Base-by-base conservation (phyloP, 1,140 invertebrate genomes). In the Pristionchus pacificus region DNA sequence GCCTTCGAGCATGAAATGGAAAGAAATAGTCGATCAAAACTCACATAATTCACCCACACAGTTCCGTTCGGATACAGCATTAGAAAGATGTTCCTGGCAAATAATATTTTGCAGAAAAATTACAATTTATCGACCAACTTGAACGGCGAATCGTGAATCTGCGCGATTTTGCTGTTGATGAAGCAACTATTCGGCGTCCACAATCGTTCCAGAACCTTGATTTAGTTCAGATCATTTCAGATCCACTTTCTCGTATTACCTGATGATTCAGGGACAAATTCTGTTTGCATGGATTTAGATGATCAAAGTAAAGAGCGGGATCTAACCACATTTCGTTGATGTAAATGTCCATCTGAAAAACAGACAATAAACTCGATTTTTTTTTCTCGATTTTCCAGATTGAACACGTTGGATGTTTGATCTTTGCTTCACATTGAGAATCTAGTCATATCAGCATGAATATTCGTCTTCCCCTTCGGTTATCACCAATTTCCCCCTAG, bases 171-270 rank as follows among this genome's bases (percentile, higher is more conserved):
- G 28, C 63, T 70, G 57, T 83, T 83, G 58, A 83, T 80, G 65
- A 83, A 83, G 67, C 80, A 83, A 63, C 76, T 77, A 60, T 83
- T 84, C 14, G 81, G 81, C 27, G 81, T 83, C 81, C 81, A 83
- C 10, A 83, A 76, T 61, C 75, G 68, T 30, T 84, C 81, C n/a
- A 84, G 70, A 2, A 83, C 79, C 62, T 80, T 65, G 33, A 55
- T 76, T 32, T 62, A 49, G 38, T 49, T 19, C 19, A 49, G 38
- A 49, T 10, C 38, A 10, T 49, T 49, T 19, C 6, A 49, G 38
- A 49, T 49, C 6, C 38, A 49, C 2, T 49, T 60, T 1, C 55
- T 62, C 31, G 30, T 31, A 67, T 67, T 6, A 71, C 63, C 60
- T 77, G 71, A 67, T 79, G 63, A 30, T 33, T 71, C 31, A 83